Base-by-base conservation (phyloP, 2,888 invertebrate genomes). In the Synanthedon formicaeformis region DNA sequence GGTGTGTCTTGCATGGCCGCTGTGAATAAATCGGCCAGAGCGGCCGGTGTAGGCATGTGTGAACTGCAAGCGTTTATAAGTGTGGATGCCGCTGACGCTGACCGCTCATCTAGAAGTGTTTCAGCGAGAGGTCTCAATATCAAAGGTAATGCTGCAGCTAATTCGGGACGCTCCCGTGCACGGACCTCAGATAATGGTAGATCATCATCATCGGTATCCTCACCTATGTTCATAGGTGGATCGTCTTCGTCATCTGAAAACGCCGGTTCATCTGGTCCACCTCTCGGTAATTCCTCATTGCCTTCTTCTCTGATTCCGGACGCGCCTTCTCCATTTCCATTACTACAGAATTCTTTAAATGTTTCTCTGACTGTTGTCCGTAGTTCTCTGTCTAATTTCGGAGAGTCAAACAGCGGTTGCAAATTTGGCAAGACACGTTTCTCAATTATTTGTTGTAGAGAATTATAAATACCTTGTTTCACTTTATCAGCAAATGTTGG, bases 391-490 rank as follows among this genome's bases (percentile, higher is more conserved):
- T 97, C 97, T 60, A 96, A 81, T 72, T 95, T 96, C 3, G 93
- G 92, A 71, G 95, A 96, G 71, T 96, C 96, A 82, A 97, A 95
- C 54, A 97, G 80, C 5, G 96, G 95, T 64, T 93, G 91, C 54
- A 97, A 83, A 59, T 94, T 94, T n/a, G 93, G 93, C 57, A 96
- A 80, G 34, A 98, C 98, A 73, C 97, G 91, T 85, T 98, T 98
- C 67, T 96, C 96, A 58, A 96, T 89, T 65, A 97, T 96, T 74
- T 95, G 94, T 62, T 92, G 89, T 16, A 97, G 79, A 4, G 96
- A 95, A 58, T 93, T 92, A 73, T 92, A 94, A 66, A 96, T 93
- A 12, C 95, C 95, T 66, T 91, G 90, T 64, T 91, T 90, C 5
- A 97, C 94, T 87, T 93, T 93, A 27, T 94, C 94, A 50, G 92